Evolutionary conservation across 2,113 vertebrate genomes (phyloP).

Genomic region (Ramphastos sulfuratus): DNA sequence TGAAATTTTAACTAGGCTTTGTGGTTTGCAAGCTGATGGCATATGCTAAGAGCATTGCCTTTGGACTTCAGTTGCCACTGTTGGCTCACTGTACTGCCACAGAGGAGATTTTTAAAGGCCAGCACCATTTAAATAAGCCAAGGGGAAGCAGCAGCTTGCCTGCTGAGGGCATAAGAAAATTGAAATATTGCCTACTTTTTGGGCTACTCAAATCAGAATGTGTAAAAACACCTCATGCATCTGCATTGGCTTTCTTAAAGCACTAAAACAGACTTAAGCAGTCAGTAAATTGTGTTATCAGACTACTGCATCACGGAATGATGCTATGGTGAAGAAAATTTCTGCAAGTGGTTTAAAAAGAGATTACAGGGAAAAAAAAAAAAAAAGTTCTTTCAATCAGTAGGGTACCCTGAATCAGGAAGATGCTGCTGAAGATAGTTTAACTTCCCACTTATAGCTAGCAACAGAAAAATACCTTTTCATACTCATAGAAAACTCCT

Average conservation of each 20-base stretch:
- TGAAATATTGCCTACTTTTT: neutral
- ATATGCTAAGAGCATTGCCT: conserved; percentile 60
- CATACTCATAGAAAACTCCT: neutral
- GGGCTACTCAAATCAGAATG: neutral
- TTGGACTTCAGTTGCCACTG: conserved; percentile 55
- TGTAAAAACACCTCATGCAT: neutral
- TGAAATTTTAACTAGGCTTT: conserved; percentile 60
- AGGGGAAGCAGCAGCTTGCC: conserved; percentile 11
- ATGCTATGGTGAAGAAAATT: neutral
- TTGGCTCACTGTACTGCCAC: conserved; percentile 1
- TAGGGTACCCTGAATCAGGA: neutral
- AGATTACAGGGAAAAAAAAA: neutral
- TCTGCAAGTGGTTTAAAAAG: neutral
- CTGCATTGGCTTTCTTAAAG: neutral
- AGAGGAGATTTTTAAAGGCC: conserved; percentile 58
- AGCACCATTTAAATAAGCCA: conserved; percentile 50
- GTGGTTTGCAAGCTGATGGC: conserved; percentile 43
- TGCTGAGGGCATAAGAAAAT: neutral
- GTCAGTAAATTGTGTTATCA: neutral
- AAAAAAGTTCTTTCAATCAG: neutral
- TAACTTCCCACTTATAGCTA: neutral
- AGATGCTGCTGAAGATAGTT: neutral
- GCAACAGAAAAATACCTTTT: neutral
- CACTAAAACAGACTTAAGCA: neutral
- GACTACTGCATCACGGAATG: neutral